phyloP scores from a whole-genome alignment of 2,888 invertebrate genomes.

The Hirtodrosophila alboralis region DNA sequence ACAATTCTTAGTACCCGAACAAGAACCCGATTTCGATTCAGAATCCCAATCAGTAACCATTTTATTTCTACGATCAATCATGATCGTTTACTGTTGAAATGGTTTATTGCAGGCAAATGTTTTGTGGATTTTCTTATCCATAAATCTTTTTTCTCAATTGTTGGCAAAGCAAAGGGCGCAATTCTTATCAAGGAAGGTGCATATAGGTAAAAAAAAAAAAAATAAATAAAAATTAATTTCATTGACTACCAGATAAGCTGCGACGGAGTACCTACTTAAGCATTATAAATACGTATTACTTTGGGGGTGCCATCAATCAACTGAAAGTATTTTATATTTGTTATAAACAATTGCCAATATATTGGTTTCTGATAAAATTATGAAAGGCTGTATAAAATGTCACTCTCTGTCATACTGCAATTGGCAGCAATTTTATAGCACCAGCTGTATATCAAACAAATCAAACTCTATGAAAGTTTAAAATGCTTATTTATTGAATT shows the following conservation, averaged over 20 bases:
- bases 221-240: too few species aligned
- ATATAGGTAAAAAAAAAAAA: conserved; percentile 1
- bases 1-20: background rate
- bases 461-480: conserved; percentile 23
- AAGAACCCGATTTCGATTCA: too few species aligned
- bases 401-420: conserved; percentile 18
- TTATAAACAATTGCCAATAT: conserved; percentile 68
- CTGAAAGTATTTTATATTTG: conserved; percentile 60
- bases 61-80: background rate
- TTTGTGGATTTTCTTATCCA: conserved; percentile 9
- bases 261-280: conserved; percentile 26
- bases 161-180: conserved; percentile 1
- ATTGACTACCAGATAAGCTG: conserved; percentile 46
- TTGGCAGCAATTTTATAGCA: conserved; percentile 30
- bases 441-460: conserved; percentile 17
- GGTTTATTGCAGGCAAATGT: background rate
- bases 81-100: background rate
- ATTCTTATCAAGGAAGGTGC: conserved; percentile 25
- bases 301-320: conserved; percentile 57
- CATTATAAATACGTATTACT: conserved; percentile 29
- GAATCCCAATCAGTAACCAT: background rate
- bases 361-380: conserved; percentile 56
- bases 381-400: conserved; percentile 47
- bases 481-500: conserved; percentile 35
- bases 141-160: conserved; percentile 21